phyloP scores from a whole-genome alignment of 1,140 invertebrate species.

The Melipona quadrifasciata region DNA sequence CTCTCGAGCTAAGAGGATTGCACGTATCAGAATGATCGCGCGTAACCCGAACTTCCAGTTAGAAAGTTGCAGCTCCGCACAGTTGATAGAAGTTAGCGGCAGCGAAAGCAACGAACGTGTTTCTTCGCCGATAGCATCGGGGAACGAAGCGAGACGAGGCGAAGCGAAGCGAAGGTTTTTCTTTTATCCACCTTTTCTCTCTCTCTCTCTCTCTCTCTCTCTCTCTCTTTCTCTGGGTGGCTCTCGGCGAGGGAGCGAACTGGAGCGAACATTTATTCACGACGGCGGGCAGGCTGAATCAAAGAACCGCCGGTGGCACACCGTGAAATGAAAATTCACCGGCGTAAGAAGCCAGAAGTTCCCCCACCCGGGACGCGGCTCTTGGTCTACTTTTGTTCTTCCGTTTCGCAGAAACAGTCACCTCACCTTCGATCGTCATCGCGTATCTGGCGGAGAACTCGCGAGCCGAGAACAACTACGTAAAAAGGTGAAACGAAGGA shows the following conservation, averaged over 20 bases:
- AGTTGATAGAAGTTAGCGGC: neutral
- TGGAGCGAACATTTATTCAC: constrained; percentile 8
- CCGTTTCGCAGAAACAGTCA: neutral
- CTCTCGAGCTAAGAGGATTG: neutral
- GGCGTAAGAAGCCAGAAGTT: neutral
- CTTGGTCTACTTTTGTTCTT: constrained; percentile 3
- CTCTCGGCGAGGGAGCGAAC: neutral
- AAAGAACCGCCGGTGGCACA: neutral
- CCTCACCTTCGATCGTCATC: too few relatives aligned
- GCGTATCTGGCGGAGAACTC: too few relatives aligned
- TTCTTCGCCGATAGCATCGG: neutral
- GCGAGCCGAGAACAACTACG: too few relatives aligned
- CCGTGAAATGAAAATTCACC: constrained; percentile 23
- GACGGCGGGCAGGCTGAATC: neutral
- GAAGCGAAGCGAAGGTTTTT: too few relatives aligned
- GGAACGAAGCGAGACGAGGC: neutral
- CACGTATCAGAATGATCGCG: neutral
- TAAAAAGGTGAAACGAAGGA: too few relatives aligned
- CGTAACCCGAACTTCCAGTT: neutral
- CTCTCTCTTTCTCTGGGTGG: neutral
- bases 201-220: neutral
- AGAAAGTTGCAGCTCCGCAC: neutral
- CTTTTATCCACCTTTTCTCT: too few relatives aligned
- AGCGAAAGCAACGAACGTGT: neutral
- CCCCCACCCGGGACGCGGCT: neutral